These are phyloP conservation scores for Bathynomus jamesi DNA, from an alignment of 1,140 invertebrate genomes.

Conservation along the genomic window DNA sequence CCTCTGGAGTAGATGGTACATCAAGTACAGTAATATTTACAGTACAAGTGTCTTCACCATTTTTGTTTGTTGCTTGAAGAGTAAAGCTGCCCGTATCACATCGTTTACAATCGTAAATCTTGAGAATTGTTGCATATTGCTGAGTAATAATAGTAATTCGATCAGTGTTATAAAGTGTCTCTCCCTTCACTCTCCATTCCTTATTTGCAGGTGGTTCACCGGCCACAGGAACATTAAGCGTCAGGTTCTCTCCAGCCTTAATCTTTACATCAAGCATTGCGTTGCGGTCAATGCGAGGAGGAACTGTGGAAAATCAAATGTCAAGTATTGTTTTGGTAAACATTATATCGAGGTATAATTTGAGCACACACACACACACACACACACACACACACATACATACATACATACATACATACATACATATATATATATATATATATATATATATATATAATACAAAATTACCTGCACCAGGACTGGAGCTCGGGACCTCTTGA, in stretches of 20 bases:
- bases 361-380: neutral
- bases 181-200: conserved; percentile 80
- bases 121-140: conserved; percentile 79
- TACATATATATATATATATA: no score
- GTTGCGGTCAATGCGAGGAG: conserved; percentile 89
- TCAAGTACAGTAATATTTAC: conserved; percentile 80
- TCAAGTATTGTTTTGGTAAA: neutral
- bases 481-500: no score
- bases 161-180: conserved; percentile 66
- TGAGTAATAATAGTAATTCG: conserved; percentile 74
- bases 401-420: conserved; percentile 1
- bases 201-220: conserved; percentile 91
- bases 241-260: conserved; percentile 82
- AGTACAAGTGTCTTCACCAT: conserved; percentile 78
- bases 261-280: conserved; percentile 87
- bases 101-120: conserved; percentile 78
- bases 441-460: no score
- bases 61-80: conserved; percentile 80
- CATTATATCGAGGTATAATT: no score
- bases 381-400: conserved; percentile 14
- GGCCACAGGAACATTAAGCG: conserved; percentile 85
- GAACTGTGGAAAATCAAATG: conserved; percentile 48
- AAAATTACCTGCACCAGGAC: no score
- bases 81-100: conserved; percentile 82
- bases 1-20: conserved; percentile 77